These are phyloP conservation scores for Brachyalestes nurse DNA, from an alignment of 2,797 vertebrate species.

Conservation along the genomic window DNA sequence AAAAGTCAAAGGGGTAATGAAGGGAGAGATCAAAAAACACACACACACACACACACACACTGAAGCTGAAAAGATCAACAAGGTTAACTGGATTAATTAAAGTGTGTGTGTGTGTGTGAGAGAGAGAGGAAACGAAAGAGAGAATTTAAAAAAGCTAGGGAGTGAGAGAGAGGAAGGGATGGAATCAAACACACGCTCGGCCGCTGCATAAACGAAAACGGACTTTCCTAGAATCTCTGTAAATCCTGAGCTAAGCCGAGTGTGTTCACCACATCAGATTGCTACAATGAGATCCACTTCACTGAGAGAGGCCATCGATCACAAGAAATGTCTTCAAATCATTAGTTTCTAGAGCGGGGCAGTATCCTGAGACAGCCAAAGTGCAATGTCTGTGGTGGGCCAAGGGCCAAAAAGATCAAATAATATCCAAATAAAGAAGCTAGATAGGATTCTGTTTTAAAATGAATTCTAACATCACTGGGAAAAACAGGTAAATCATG, in stretches of 20 bases:
- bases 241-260: slow-evolving; percentile 7
- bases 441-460: too few relatives aligned
- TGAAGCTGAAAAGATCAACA: background rate
- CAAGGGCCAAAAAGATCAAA: too few relatives aligned
- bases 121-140: background rate
- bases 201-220: background rate
- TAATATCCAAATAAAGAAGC: too few relatives aligned
- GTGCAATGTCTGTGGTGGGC: too few relatives aligned
- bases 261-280: background rate
- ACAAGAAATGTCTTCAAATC: background rate
- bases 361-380: too few relatives aligned
- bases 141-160: background rate
- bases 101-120: background rate
- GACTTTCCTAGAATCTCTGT: slow-evolving; percentile 31
- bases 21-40: too few relatives aligned
- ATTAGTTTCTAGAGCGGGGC: too few relatives aligned
- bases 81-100: slow-evolving; percentile 24
- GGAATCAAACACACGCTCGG: background rate
- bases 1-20: too few relatives aligned
- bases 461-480: too few relatives aligned
- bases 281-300: background rate
- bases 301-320: background rate
- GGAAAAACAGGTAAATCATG: too few relatives aligned
- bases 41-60: background rate
- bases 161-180: background rate